These are phyloP conservation scores for Serrognathus titanus DNA, from an alignment of 2,888 invertebrate genomes.

Conservation along the genomic window DNA sequence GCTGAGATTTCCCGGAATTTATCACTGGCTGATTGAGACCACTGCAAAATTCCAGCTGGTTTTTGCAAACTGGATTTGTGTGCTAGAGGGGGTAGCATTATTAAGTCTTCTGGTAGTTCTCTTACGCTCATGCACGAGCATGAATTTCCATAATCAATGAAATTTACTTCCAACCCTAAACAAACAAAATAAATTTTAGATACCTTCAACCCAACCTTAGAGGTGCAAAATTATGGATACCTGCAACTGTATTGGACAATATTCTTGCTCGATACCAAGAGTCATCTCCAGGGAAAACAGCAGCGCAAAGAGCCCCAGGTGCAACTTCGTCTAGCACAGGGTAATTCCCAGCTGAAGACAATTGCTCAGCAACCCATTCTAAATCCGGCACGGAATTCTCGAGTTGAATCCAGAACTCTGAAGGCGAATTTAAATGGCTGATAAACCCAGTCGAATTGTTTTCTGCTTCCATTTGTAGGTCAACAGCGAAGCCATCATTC, in stretches of 20 bases:
- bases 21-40: slow-evolving; percentile 64
- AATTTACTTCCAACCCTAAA: slow-evolving; percentile 55
- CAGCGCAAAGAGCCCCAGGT: slow-evolving; percentile 62
- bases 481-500: slow-evolving; percentile 56
- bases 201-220: too few relatives aligned
- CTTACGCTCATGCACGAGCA: slow-evolving; percentile 59
- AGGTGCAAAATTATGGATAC: slow-evolving; percentile 16
- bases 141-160: slow-evolving; percentile 69
- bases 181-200: not conserved
- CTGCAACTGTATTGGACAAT: slow-evolving; percentile 55
- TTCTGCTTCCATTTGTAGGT: slow-evolving; percentile 25
- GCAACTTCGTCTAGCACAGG: slow-evolving; percentile 53
- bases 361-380: slow-evolving; percentile 59
- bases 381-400: slow-evolving; percentile 60
- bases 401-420: slow-evolving; percentile 72
- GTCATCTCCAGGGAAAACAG: slow-evolving; percentile 63
- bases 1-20: slow-evolving; percentile 67
- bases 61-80: slow-evolving; percentile 60
- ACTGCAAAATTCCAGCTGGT: slow-evolving; percentile 51
- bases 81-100: slow-evolving; percentile 57
- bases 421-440: slow-evolving; percentile 63
- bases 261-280: slow-evolving; percentile 67
- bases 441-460: slow-evolving; percentile 56
- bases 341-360: slow-evolving; percentile 55
- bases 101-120: slow-evolving; percentile 59